A percentile compares a stretch with the other conserved stretches of the same genome.
Evolutionary conservation across 2,797 vertebrate species (phyloP).

Genomic region (Synanceia verrucosa): DNA sequence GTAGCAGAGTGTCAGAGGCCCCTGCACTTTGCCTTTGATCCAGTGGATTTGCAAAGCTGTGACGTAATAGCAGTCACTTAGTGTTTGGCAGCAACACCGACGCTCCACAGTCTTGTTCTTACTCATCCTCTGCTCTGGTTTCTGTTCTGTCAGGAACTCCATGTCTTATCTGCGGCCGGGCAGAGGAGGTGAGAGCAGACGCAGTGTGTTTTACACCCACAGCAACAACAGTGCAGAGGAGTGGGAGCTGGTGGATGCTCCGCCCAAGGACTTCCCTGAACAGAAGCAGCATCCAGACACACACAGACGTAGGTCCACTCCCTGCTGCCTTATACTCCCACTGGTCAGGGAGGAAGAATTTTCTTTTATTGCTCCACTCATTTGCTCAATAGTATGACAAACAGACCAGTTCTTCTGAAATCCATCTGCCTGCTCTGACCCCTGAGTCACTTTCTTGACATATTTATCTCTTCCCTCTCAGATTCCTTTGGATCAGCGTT

Average conservation of each 20-base stretch:
- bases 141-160: slow-evolving; percentile 85
- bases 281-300: slow-evolving; percentile 81
- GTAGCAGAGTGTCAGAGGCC: neutral
- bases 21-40: neutral
- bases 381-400: neutral
- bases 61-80: too few species aligned
- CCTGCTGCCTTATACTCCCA: neutral
- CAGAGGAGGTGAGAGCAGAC: slow-evolving; percentile 86
- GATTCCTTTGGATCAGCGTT: slow-evolving; percentile 87
- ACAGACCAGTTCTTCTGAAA: neutral
- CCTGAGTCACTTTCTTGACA: neutral
- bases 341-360: neutral
- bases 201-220: slow-evolving; percentile 90
- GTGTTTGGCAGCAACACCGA: neutral
- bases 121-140: slow-evolving; percentile 3
- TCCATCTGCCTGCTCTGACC: neutral
- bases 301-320: slow-evolving; percentile 69
- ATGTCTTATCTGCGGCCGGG: slow-evolving; percentile 90
- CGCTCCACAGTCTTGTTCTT: neutral
- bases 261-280: slow-evolving; percentile 88
- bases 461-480: slow-evolving; percentile 40
- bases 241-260: slow-evolving; percentile 94
- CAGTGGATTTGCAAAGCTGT: neutral
- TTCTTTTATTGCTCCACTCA: neutral
- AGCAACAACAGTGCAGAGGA: slow-evolving; percentile 78